Conservation (phyloP, 2,888 invertebrate genomes). For the Sipha maydis region DNA sequence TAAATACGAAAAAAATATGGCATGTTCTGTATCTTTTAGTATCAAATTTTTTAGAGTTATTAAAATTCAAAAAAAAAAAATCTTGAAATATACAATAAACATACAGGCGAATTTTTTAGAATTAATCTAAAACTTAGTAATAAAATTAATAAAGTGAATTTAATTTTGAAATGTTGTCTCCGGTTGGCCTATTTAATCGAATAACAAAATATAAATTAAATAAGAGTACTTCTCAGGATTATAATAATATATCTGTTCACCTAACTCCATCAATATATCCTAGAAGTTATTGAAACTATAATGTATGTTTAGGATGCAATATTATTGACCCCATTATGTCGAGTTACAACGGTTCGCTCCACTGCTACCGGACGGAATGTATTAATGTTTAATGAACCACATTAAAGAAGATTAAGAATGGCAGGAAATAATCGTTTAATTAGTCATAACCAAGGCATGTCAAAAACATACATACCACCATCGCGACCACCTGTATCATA, state of each 20-base stretch:
- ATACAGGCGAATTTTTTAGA: neutral
- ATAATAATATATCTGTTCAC: slow-evolving; percentile 25
- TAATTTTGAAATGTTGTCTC: too few relatives aligned
- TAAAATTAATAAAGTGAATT: too few relatives aligned
- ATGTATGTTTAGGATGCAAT: slow-evolving; percentile 15
- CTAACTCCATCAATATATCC: slow-evolving; percentile 9
- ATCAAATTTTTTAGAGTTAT: slow-evolving; percentile 10
- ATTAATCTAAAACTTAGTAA: slow-evolving; percentile 39
- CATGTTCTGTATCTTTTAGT: neutral
- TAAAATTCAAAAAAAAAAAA: neutral
- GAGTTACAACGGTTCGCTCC: slow-evolving; percentile 29
- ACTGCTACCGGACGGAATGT: slow-evolving; percentile 34
- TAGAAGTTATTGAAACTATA: slow-evolving; percentile 5
- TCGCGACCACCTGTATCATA: too few relatives aligned
- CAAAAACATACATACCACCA: slow-evolving; percentile 15
- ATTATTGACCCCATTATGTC: slow-evolving; percentile 29
- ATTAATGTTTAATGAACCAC: slow-evolving; percentile 50
- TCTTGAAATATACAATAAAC: slow-evolving; percentile 2
- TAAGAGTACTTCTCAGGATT: slow-evolving; percentile 12
- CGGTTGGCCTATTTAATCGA: neutral
- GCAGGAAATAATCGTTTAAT: slow-evolving; percentile 58
- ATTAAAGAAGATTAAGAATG: slow-evolving; percentile 25
- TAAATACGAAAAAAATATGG: neutral
- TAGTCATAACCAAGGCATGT: slow-evolving; percentile 38
- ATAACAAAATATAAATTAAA: slow-evolving; percentile 41